These are phyloP conservation scores for Emydura subglobosa DNA, from an alignment of 2,113 vertebrate genomes.

Conservation along the genomic window DNA sequence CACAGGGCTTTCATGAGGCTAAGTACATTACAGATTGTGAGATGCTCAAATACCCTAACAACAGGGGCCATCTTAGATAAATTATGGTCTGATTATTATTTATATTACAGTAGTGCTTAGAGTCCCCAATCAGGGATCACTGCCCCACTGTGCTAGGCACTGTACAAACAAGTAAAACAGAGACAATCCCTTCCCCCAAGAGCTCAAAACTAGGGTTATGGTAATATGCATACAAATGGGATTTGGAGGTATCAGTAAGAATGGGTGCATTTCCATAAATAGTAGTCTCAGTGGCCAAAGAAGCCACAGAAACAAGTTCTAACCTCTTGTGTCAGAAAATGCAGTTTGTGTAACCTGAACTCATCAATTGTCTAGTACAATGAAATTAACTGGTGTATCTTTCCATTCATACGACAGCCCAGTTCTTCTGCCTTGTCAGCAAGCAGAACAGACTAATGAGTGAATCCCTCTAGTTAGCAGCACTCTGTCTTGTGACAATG, in stretches of 20 bases:
- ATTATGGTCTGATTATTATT: neutral
- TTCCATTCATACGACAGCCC: neutral
- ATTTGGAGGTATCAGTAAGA: neutral
- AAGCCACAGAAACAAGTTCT: neutral
- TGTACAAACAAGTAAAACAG: neutral
- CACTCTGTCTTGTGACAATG: neutral
- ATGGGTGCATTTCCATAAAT: neutral
- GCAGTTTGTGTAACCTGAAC: neutral
- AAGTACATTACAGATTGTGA: neutral
- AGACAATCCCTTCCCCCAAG: neutral
- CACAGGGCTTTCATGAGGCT: neutral
- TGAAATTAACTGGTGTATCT: accelerated
- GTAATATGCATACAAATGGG: neutral
- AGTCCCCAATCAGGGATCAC: neutral
- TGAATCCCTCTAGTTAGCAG: neutral
- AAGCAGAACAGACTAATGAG: neutral
- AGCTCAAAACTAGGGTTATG: neutral
- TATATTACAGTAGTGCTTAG: neutral
- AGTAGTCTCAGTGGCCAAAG: neutral
- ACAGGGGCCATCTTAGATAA: neutral
- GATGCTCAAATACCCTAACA: neutral
- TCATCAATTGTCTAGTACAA: neutral
- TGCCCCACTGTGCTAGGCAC: neutral
- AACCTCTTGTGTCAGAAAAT: slow-evolving; percentile 4
- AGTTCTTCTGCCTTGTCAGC: neutral